Conservation (phyloP, 2,797 vertebrate species). For the Artibeus lituratus region DNA sequence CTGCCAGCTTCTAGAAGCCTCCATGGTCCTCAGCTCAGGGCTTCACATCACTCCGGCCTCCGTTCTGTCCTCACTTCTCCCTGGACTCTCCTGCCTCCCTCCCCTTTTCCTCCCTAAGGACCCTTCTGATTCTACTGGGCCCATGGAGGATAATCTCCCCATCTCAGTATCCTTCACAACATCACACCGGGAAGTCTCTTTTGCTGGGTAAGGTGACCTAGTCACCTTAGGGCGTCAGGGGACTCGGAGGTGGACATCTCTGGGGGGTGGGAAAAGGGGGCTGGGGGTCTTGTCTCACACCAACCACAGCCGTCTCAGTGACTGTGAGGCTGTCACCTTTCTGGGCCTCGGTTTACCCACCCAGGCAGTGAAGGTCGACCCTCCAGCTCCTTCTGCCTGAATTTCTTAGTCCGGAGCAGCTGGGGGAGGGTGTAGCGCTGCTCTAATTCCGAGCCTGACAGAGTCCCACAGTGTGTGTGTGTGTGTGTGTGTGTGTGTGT, state of each 20-base stretch:
- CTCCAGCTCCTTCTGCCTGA: not conserved
- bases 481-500: not conserved
- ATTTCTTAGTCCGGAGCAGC: not conserved
- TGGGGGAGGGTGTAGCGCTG: fast-evolving
- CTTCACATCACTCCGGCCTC: not conserved
- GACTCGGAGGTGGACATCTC: not conserved
- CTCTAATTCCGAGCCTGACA: not conserved
- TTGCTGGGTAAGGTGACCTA: not conserved
- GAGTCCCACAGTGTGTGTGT: not conserved
- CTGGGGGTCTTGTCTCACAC: not conserved
- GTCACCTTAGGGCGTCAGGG: not conserved
- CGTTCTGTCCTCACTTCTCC: not conserved
- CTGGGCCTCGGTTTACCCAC: not conserved
- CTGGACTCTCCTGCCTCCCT: too few relatives aligned
- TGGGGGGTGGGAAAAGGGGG: too few relatives aligned
- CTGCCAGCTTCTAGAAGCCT: not conserved
- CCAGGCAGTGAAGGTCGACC: not conserved
- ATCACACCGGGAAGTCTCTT: not conserved
- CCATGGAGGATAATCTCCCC: not conserved
- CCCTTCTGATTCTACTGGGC: not conserved
- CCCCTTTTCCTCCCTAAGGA: not conserved
- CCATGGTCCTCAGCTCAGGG: not conserved
- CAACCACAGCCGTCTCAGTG: not conserved
- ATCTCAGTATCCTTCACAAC: not conserved
- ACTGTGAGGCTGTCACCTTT: not conserved